phyloP scores from a whole-genome alignment of 2,113 vertebrate genomes.

The Oncorhynchus mykiss region DNA sequence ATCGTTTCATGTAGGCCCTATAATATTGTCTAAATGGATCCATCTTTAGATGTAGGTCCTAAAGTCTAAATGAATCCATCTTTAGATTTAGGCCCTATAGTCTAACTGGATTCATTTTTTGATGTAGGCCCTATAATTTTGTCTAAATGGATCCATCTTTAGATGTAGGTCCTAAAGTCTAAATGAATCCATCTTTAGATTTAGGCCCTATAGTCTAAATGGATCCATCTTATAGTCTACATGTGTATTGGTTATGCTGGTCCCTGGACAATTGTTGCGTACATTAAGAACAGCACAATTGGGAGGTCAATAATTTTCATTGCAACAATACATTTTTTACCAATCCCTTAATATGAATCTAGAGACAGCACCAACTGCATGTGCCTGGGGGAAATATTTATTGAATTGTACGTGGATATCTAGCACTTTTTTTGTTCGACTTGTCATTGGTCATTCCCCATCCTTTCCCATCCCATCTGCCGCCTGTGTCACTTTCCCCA shows the following conservation, averaged over 20 bases:
- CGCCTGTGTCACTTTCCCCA: neutral
- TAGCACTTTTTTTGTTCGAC: neutral
- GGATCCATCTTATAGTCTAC: neutral
- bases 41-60: neutral
- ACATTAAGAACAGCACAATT: neutral
- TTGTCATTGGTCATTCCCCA: constrained; percentile 18
- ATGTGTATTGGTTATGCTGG: constrained; percentile 8
- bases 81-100: neutral
- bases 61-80: neutral
- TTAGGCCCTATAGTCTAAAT: too few relatives aligned
- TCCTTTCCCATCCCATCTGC: neutral
- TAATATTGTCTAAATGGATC: neutral
- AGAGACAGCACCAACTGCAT: neutral
- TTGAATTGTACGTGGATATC: neutral
- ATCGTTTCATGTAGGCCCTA: too few relatives aligned
- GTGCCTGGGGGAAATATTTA: neutral
- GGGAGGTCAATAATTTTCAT: neutral
- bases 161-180: too few relatives aligned
- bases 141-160: too few relatives aligned
- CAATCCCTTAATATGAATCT: constrained; percentile 10
- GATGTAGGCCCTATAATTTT: too few relatives aligned
- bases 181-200: too few relatives aligned
- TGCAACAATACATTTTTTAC: neutral
- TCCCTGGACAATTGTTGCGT: constrained; percentile 6
- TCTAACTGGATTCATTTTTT: too few relatives aligned